Evolutionary conservation across 2,113 vertebrate genomes (phyloP).

Genomic region (Brienomyrus longianalis): DNA sequence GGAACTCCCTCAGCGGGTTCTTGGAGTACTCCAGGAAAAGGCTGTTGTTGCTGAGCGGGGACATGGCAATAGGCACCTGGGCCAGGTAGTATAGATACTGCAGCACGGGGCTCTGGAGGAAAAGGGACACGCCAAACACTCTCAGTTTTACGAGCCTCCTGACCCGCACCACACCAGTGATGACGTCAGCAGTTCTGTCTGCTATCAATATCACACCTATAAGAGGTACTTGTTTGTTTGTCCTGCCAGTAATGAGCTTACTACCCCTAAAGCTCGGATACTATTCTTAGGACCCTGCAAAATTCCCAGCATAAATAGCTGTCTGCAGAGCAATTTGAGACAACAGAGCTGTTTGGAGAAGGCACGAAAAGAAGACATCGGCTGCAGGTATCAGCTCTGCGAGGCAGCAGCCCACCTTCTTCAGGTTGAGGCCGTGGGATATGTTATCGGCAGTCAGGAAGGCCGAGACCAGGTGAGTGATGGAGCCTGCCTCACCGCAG

Average conservation of each 20-base stretch:
- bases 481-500: slow-evolving; percentile 94
- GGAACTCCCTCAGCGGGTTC: slow-evolving; percentile 87
- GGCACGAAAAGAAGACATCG: not conserved
- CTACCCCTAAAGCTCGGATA: not conserved
- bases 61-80: slow-evolving; percentile 98
- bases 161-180: not conserved
- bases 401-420: slow-evolving; percentile 70
- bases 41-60: slow-evolving; percentile 97
- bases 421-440: slow-evolving; percentile 91
- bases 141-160: not conserved
- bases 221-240: not conserved
- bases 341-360: not conserved
- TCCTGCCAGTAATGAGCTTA: not conserved
- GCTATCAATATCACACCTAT: not conserved
- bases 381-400: not conserved
- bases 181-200: not conserved
- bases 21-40: slow-evolving; percentile 95
- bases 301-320: not conserved
- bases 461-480: slow-evolving; percentile 91
- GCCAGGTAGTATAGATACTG: slow-evolving; percentile 96
- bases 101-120: slow-evolving; percentile 85
- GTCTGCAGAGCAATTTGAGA: not conserved
- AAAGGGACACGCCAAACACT: not conserved
- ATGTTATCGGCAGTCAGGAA: slow-evolving; percentile 96
- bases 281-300: not conserved